Evolutionary conservation across 1,140 invertebrate genomes (phyloP), one percentile per base, ranked within the genome.

Genomic region (Battus philenor): DNA sequence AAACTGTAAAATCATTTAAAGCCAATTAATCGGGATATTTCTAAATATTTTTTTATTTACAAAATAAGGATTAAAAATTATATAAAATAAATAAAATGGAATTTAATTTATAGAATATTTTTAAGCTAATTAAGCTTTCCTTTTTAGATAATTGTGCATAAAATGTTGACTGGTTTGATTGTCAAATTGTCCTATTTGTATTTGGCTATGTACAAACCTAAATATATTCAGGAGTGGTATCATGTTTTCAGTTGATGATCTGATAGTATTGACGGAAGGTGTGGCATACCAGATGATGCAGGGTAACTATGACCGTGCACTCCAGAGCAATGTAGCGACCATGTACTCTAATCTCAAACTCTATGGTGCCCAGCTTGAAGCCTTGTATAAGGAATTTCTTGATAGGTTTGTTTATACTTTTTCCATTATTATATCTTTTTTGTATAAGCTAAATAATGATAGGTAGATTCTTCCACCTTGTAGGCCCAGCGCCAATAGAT

Each of bases 321-420:
- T 91, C 46, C 89, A 89, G 68, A 83, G 83, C 52, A 90, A 88
- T 70, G 87, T 92, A 27, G 84, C 90, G 27, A 88, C 88, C 34
- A 90, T 93, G 87, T 92, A 90, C 61, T 89, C 90, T 64, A 91
- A 93, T 59, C 75, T 94, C 26, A 93, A 93, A 60, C 86, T 90
- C 7, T 90, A 91, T 72, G 92, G 93, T 47, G 89, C 89, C 45
- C 91, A 94, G 65, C 82, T 94, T 59, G 93, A 94, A 87, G 85
- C 88, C 53, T 86, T 91, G 50, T 93, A 92, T 60, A 94, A 93
- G 88, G 92, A 93, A 88, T 88, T 87, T 54, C 73, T 90, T 50
- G 89, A 90, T 71, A 84, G 88, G 76, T 87, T 48, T 34, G 49
- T 53, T 22, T 32, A 15, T 33, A 24, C 18, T 16, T 11, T 15